Evolutionary conservation across 2,797 vertebrate species (phyloP).

Genomic region (Arnoldichthys spilopterus): DNA sequence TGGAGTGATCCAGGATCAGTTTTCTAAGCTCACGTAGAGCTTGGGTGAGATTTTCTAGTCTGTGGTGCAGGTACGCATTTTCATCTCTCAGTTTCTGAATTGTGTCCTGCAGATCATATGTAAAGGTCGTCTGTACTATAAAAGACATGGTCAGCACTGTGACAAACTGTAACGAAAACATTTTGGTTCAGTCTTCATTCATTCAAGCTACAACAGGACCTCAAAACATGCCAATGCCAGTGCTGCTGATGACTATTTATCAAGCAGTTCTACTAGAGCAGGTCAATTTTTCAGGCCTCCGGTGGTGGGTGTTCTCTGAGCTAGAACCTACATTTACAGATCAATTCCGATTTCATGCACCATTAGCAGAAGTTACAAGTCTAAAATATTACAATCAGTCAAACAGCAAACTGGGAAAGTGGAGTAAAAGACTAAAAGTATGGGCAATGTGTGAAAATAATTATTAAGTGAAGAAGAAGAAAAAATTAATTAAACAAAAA

Average conservation of each 20-base stretch:
- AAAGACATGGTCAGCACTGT: constrained; percentile 56
- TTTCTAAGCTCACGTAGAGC: constrained; percentile 74
- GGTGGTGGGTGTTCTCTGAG: constrained; percentile 11
- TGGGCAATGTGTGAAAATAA: no score
- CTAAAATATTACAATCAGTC: neutral
- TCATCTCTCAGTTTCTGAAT: constrained; percentile 55
- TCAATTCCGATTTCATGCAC: constrained; percentile 59
- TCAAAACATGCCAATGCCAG: neutral
- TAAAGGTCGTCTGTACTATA: constrained; percentile 48
- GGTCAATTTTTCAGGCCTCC: constrained; percentile 27
- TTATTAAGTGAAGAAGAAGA: no score
- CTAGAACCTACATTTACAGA: constrained; percentile 49
- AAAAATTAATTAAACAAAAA: no score
- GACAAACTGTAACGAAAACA: constrained; percentile 41
- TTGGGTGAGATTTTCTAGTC: constrained; percentile 75
- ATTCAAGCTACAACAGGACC: neutral
- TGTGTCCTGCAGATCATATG: constrained; percentile 79
- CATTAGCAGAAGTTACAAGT: constrained; percentile 36
- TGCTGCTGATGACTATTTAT: constrained; percentile 30
- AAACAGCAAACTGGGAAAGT: neutral
- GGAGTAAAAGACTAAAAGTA: neutral
- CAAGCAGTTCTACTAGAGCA: constrained; percentile 30
- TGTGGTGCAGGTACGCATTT: constrained; percentile 69
- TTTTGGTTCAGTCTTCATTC: neutral
- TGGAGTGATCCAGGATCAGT: constrained; percentile 71